Percentiles rank a stretch among this genome's conserved stretches.
Conservation (phyloP, 2,113 vertebrate species). For the Mormyrus iriodes region DNA sequence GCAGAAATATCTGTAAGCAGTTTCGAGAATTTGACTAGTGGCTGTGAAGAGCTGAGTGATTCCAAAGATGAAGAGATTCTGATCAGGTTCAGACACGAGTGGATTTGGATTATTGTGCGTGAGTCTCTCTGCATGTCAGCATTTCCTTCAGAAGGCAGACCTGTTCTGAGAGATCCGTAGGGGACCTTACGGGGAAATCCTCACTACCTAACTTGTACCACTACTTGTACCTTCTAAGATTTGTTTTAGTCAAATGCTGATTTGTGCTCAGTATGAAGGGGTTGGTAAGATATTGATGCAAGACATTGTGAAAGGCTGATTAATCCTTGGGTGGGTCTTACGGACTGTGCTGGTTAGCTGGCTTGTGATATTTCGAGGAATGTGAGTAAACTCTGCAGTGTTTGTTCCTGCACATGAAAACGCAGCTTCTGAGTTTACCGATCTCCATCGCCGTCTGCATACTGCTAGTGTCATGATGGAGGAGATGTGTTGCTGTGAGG, state of each 20-base stretch:
- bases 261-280: not conserved
- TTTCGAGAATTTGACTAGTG: not conserved
- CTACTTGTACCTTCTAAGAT: not conserved
- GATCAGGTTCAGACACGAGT: not conserved
- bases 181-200: not conserved
- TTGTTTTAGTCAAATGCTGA: not conserved
- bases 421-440: not conserved
- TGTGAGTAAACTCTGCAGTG: constrained; percentile 26
- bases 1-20: not conserved
- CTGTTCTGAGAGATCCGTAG: not conserved
- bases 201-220: not conserved
- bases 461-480: not conserved
- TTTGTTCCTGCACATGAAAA: not conserved
- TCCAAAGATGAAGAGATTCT: not conserved
- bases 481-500: not conserved
- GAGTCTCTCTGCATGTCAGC: not conserved
- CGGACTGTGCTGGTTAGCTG: not conserved
- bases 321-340: not conserved
- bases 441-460: not conserved
- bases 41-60: not conserved
- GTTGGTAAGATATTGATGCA: not conserved
- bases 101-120: not conserved
- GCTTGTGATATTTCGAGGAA: constrained; percentile 50
- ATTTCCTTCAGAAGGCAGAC: not conserved
- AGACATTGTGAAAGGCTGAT: not conserved